A percentile compares a stretch with the other conserved stretches of the same genome.
These are phyloP conservation scores for Tineola bisselliella DNA, from an alignment of 2,888 invertebrate genomes.

Conservation along the genomic window DNA sequence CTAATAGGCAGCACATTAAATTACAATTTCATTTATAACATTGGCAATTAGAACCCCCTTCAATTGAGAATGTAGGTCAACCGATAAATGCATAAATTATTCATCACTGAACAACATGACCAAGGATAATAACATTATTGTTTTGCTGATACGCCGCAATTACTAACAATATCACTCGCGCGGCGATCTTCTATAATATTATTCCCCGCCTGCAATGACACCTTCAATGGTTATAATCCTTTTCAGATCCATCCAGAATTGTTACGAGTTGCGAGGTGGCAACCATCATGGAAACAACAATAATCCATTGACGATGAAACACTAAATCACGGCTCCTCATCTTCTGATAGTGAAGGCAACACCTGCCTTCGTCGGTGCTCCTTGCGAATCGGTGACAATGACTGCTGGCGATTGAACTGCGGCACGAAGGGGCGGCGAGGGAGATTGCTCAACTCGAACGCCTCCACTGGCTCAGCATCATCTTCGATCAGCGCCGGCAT, in stretches of 20 bases:
- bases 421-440: constrained; percentile 30
- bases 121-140: not conserved
- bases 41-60: not conserved
- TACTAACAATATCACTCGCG: not conserved
- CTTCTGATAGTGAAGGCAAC: constrained; percentile 56
- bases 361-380: constrained; percentile 49
- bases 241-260: not conserved
- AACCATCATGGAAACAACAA: not conserved
- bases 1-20: too few species aligned
- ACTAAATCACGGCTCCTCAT: constrained; percentile 55
- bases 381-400: constrained; percentile 48
- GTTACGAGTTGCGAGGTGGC: not conserved
- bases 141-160: not conserved
- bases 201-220: not conserved
- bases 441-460: constrained; percentile 34
- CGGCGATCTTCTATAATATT: not conserved
- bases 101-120: not conserved
- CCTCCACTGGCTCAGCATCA: constrained; percentile 35
- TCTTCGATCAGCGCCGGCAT: constrained; percentile 46
- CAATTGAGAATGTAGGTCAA: not conserved
- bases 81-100: not conserved
- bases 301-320: constrained; percentile 16
- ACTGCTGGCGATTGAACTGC: constrained; percentile 47
- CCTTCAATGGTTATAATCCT: not conserved
- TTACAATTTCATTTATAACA: too few species aligned